Evolutionary conservation across 35 echinoderm and acorn worm species (phyloP), one percentile per base, ranked within the genome.

Genomic region (Diadema setosum): DNA sequence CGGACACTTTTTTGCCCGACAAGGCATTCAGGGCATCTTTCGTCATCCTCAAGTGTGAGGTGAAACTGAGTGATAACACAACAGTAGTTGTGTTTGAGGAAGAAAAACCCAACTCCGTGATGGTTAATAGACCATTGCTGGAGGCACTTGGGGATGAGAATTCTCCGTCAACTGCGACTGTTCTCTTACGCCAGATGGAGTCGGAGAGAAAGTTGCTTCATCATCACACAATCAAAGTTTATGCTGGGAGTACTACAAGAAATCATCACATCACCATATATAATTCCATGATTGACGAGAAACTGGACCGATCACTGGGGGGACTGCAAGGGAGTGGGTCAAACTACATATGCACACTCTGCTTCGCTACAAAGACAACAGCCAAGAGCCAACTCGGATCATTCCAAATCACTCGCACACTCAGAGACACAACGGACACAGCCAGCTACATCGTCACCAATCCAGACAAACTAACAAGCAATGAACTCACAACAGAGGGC

Each of bases 251-350:
- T 0, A 36, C 25, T 6, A 85, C 55, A 11, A 70, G 89, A 21
- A 15, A 44, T 20, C 67, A 85, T 65, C 21, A 45, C 1, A 14
- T 91, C 17, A 84, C 42, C n/a, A 14, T 91, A 14, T 90, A 56
- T 34, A 85, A 85, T 45, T 33, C n/a, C 58, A 90, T 90, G 88
- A 84, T 91, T 8, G 89, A 91, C 42, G 89, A 91, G 34, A 91
- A 91, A 45, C 65, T 91, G 6, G 88, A 67, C 42, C 4, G 88
- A 20, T 82, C 81, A 49, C 36, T 67, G n/a, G 69, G 64, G 5
- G 81, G 89, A n/a, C 64, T 91, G 14, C 82, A 85, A 57, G 89
- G 82, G 1, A 91, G 89, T 31, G 89, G 89, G 6, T 91, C 89
- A 1, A 56, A 43, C 1, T 91, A 76, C 32, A 24, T 91, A 0